Conservation (phyloP, 2,888 invertebrate species). For the Trichogramma dendrolimi region DNA sequence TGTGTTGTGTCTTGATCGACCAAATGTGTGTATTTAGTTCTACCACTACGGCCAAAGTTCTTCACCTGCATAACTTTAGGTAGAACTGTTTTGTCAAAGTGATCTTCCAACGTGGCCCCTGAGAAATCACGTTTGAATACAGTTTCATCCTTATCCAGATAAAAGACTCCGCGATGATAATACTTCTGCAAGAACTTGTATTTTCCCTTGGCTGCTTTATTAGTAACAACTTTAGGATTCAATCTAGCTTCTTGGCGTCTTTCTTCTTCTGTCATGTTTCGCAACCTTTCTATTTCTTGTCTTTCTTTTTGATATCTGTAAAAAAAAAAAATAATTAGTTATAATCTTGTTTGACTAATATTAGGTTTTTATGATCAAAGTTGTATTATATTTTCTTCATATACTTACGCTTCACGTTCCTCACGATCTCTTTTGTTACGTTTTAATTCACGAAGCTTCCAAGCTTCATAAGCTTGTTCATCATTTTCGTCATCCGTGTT, state of each 20-base stretch:
- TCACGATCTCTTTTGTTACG: constrained; percentile 94
- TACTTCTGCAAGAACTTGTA: constrained; percentile 99
- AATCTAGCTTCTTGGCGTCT: constrained; percentile 79
- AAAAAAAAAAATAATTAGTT: constrained; percentile 28
- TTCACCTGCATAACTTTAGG: constrained; percentile 99
- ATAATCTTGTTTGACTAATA: not conserved
- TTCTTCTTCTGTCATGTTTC: constrained; percentile 95
- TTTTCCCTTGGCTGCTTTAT: constrained; percentile 94
- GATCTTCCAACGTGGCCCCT: constrained; percentile 94
- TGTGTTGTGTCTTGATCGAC: constrained; percentile 99
- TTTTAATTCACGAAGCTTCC: constrained; percentile 96
- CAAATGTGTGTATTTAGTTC: constrained; percentile 98
- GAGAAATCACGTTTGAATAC: constrained; percentile 91
- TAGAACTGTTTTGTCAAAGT: constrained; percentile 96
- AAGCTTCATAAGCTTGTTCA: constrained; percentile 93
- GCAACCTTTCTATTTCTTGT: constrained; percentile 81
- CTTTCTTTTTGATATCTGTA: constrained; percentile 80
- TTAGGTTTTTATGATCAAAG: not conserved
- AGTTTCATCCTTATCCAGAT: constrained; percentile 87
- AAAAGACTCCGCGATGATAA: constrained; percentile 98
- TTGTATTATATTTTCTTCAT: not conserved
- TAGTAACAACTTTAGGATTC: constrained; percentile 90
- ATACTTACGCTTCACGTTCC: constrained; percentile 81
- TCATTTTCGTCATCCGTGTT: constrained; percentile 94
- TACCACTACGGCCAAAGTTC: constrained; percentile 97